Base-by-base conservation (phyloP, 2,797 vertebrate species). In the Lepilemur ruficaudatus region DNA sequence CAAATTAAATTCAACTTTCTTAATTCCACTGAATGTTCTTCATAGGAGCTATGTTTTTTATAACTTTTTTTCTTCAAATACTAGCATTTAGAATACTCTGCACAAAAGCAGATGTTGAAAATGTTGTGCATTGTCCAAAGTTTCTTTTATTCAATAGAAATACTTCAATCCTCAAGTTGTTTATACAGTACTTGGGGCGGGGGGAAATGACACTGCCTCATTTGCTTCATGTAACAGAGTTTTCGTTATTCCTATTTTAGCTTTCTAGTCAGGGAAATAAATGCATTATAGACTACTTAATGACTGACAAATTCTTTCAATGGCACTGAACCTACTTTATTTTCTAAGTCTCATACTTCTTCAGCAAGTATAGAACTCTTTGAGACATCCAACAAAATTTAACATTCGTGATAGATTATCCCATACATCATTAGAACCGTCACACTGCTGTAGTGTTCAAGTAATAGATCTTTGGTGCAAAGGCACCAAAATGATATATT, bases 381-480 rank as follows among this genome's bases (percentile, higher is more conserved):
- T 30, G 59, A 90, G 91, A 48, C 95, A 90, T 75, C 82, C 38
- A 61, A 48, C 13, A 75, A 70, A 94, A 76, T 23, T 57, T 76
- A 79, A 23, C 2, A 0, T 18, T 72, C 69, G 41, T 92, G 96
- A 98, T 79, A 41, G 55, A 97, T 95, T 89, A 35, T 48, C 41
- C 48, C 10, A 55, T 96, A 38, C 5, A 85, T 94, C 87, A 93
- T n/a, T 17, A 85, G 48, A 90, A 32, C 30, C 70, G 89, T 82
- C 95, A 91, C 2, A 5, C 1, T 28, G 72, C 86, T 43, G 38
- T 61, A 43, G 38, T 46, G 13, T 46, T 92, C 57, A 41, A 59
- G n/a, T 41, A 59, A 95, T 95, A 87, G 65, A 85, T 96, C 93
- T 94, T 89, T 38, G 35, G 55, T 61, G 73, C 55, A 94, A 93